Conservation (phyloP, 1,140 invertebrate species). For the Bombus picipes region DNA sequence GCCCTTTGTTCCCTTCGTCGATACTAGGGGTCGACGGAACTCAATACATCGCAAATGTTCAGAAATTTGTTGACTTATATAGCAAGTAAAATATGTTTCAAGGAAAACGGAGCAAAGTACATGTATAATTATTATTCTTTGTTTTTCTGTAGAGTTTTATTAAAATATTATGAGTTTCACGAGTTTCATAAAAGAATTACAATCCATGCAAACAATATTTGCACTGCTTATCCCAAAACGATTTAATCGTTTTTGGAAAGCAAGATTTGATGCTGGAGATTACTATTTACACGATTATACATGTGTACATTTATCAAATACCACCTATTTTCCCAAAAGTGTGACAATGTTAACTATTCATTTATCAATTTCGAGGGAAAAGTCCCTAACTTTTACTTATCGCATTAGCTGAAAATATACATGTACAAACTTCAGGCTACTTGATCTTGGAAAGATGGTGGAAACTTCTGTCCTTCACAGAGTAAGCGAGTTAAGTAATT, state of each 20-base stretch:
- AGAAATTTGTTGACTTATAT: constrained; percentile 5
- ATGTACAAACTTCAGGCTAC: neutral
- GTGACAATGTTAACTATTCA: neutral
- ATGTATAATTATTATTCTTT: neutral
- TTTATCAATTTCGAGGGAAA: neutral
- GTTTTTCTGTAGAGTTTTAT: no score
- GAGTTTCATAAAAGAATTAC: no score
- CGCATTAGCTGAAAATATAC: neutral
- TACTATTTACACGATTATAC: no score
- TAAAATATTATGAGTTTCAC: no score
- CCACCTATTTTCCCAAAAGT: neutral
- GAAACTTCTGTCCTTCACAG: constrained; percentile 22
- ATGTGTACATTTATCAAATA: neutral
- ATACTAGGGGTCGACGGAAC: neutral
- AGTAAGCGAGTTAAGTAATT: constrained; percentile 30
- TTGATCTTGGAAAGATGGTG: constrained; percentile 1
- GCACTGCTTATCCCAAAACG: no score
- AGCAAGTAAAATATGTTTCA: neutral
- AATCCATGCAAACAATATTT: no score
- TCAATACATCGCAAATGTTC: constrained; percentile 1
- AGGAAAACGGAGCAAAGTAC: no score
- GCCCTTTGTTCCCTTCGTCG: constrained; percentile 1
- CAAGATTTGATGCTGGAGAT: no score
- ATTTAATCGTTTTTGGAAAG: no score
- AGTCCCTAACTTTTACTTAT: neutral